Percentiles rank a stretch among this genome's conserved stretches.
phyloP scores from a whole-genome alignment of 1,140 invertebrate genomes.

The Venustaconcha ellipsiformis region DNA sequence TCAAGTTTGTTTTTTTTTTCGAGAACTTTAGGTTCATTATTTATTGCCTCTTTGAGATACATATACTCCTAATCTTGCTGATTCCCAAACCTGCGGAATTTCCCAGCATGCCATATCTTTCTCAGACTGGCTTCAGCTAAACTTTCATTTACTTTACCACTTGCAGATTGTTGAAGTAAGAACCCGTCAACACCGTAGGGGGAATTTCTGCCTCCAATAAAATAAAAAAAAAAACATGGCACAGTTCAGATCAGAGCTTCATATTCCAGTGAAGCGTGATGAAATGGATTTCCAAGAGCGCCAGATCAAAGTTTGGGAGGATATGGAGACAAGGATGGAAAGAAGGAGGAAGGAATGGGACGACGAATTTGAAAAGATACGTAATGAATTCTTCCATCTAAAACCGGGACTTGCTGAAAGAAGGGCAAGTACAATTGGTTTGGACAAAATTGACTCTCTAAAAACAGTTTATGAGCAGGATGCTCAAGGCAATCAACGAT shows the following conservation, averaged over 20 bases:
- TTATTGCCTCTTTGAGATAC: too few relatives aligned
- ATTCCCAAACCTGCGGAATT: too few relatives aligned
- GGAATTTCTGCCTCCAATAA: neutral
- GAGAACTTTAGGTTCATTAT: too few relatives aligned
- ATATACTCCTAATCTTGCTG: too few relatives aligned
- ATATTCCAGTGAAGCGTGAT: conserved; percentile 62
- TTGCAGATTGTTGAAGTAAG: too few relatives aligned
- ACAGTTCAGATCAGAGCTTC: conserved; percentile 59
- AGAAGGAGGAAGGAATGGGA: conserved; percentile 63
- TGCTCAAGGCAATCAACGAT: conserved; percentile 52
- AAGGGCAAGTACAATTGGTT: conserved; percentile 28
- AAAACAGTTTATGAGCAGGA: conserved; percentile 56
- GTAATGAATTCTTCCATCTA: conserved; percentile 65
- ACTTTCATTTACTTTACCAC: too few relatives aligned
- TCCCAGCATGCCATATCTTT: too few relatives aligned
- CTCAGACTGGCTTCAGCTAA: too few relatives aligned
- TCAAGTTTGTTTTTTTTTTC: too few relatives aligned
- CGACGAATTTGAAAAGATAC: conserved; percentile 64
- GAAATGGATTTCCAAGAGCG: conserved; percentile 64
- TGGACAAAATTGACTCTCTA: conserved; percentile 45
- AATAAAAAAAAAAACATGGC: conserved; percentile 36
- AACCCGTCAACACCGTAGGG: too few relatives aligned
- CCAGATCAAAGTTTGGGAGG: conserved; percentile 63
- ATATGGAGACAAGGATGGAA: conserved; percentile 63
- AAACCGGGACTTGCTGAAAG: conserved; percentile 57